Conservation (phyloP, 2,113 vertebrate genomes). For the Aythya baeri region DNA sequence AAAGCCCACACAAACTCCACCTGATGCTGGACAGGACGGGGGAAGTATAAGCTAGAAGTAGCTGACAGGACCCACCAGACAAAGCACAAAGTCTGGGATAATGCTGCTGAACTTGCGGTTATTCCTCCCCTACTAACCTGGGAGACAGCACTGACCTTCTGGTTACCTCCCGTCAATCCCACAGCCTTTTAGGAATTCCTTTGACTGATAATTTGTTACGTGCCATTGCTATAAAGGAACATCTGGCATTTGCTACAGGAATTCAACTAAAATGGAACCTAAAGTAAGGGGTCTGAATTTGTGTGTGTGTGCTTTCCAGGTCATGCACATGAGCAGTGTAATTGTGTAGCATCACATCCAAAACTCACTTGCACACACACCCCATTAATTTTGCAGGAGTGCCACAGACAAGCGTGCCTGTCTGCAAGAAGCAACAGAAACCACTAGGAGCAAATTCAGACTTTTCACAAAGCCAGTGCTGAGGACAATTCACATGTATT, state of each 20-base stretch:
- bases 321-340: background rate
- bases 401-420: background rate
- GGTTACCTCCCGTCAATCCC: background rate
- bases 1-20: background rate
- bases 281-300: background rate
- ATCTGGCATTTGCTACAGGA: background rate
- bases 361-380: background rate
- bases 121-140: background rate
- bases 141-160: background rate
- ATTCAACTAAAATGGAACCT: background rate
- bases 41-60: background rate
- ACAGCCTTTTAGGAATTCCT: background rate
- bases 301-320: background rate
- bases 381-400: background rate
- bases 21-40: background rate
- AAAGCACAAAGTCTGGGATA: background rate
- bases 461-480: background rate
- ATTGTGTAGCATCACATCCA: background rate
- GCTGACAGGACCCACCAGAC: background rate
- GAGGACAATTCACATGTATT: background rate
- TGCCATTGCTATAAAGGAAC: background rate
- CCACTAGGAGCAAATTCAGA: background rate
- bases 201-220: background rate
- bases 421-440: background rate
- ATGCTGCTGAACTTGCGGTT: background rate